Base-by-base conservation (phyloP, 2,888 invertebrate genomes). In the Catocala sponsa region DNA sequence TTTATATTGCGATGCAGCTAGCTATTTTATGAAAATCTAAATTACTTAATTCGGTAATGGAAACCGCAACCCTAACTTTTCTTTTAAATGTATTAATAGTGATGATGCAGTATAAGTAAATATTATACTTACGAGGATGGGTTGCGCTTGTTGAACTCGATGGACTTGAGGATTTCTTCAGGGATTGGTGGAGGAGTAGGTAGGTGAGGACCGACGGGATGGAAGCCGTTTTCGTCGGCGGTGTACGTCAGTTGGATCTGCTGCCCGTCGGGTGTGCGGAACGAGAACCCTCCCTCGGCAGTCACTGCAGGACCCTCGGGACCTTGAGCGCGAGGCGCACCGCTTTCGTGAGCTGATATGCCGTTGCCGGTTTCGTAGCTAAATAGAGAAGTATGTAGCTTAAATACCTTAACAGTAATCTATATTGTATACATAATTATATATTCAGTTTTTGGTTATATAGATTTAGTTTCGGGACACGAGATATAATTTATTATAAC, bases 191-290 rank as follows among this genome's bases (percentile, higher is more conserved):
- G 95, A 2, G 95, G 95, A 0, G 95, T 95, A 52, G 95, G 96
- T n/a, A 96, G 91, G 72, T 96, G 96, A 2, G 95, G 92, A 7
- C 96, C 95, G 55, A 93, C 95, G 35, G 96, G 96, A 79, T 96
- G 96, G 92, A 96, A 96, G 66, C 97, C 97, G 79, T 96, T 96
- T 85, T 97, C 97, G 80, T 97, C 97, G 12, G 97, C 96, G 51
- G 96, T 95, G 90, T 97, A 97, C 5, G 95, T 95, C 63, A 97
- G 88, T 13, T 95, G 93, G 78, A 96, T 96, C 78, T 95, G 93
- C 76, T 95, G 95, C 60, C 96, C 96, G 70, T 96, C 96, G 0
- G 96, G 96, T 1, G 96, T 95, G 44, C 95, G 95, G 90, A 96
- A 97, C 13, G 96, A 95, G 90, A 95, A 96, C 55, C 95, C 95